Percentiles rank a stretch among this genome's conserved stretches.
Conservation (phyloP, 1,140 invertebrate genomes). For the Lordiphosa mommai region DNA sequence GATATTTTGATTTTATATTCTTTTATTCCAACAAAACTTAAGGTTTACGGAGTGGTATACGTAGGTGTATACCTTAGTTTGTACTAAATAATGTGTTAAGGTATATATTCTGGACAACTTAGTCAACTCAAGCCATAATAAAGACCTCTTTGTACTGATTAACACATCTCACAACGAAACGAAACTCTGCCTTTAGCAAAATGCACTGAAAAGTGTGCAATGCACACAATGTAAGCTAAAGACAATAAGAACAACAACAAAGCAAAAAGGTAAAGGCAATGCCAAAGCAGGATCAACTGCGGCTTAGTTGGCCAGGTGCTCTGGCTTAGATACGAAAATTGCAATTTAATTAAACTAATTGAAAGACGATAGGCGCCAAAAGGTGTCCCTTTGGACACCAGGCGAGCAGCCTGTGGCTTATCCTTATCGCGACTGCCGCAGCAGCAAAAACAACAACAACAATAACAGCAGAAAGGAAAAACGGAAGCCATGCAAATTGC, state of each 20-base stretch:
- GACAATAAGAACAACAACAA: neutral
- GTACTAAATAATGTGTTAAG: too few relatives aligned
- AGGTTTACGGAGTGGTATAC: too few relatives aligned
- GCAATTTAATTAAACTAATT: slow-evolving; percentile 73
- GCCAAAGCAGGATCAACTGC: slow-evolving; percentile 31
- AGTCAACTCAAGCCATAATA: too few relatives aligned
- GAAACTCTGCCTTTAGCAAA: slow-evolving; percentile 1
- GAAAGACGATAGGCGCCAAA: slow-evolving; percentile 64
- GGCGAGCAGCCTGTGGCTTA: slow-evolving; percentile 25
- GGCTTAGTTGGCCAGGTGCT: slow-evolving; percentile 39
- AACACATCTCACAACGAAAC: too few relatives aligned
- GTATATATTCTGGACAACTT: too few relatives aligned
- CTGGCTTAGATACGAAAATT: slow-evolving; percentile 48
- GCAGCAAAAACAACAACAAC: slow-evolving; percentile 22
- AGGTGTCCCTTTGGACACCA: slow-evolving; percentile 14
- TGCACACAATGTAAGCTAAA: neutral
- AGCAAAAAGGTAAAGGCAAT: too few relatives aligned
- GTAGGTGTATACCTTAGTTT: too few relatives aligned
- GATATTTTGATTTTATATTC: too few relatives aligned
- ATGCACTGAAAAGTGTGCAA: slow-evolving; percentile 6
- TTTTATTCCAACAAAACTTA: too few relatives aligned
- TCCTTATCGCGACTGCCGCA: slow-evolving; percentile 55
- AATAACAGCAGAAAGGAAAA: slow-evolving; percentile 9
- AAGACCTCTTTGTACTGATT: too few relatives aligned
- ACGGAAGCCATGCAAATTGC: slow-evolving; percentile 63